A percentile compares a stretch with the other conserved stretches of the same genome.
These are phyloP conservation scores for Lasaia peninsularis DNA, from an alignment of 1,140 invertebrate genomes.

Conservation along the genomic window DNA sequence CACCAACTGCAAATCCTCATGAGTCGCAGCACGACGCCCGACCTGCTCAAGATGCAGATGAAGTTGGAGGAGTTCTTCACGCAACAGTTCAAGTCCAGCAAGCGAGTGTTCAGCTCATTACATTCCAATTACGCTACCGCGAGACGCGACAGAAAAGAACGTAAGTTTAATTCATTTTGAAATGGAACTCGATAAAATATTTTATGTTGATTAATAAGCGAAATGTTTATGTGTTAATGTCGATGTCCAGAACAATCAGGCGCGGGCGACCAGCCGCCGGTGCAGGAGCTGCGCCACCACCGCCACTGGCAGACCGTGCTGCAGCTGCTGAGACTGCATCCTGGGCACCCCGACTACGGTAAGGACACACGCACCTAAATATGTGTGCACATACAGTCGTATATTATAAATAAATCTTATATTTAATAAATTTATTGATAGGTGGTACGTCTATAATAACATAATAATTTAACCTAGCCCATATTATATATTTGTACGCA, in stretches of 20 bases:
- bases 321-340: slow-evolving; percentile 73
- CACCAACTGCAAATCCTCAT: slow-evolving; percentile 97
- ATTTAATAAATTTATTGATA: too few species aligned
- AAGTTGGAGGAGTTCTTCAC: slow-evolving; percentile 98
- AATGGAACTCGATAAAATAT: too few species aligned
- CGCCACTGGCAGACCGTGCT: slow-evolving; percentile 94
- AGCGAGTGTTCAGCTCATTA: slow-evolving; percentile 90
- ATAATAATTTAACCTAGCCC: too few species aligned
- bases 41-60: slow-evolving; percentile 96
- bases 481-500: slow-evolving; percentile 31
- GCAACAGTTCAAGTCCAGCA: slow-evolving; percentile 95
- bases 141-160: slow-evolving; percentile 42
- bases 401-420: too few species aligned
- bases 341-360: slow-evolving; percentile 62
- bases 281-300: slow-evolving; percentile 86
- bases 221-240: neutral
- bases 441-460: too few species aligned
- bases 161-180: slow-evolving; percentile 73
- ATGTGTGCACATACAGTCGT: neutral
- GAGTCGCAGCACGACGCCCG: slow-evolving; percentile 96
- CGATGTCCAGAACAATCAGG: slow-evolving; percentile 80
- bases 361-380: slow-evolving; percentile 23
- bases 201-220: too few species aligned
- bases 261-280: slow-evolving; percentile 79
- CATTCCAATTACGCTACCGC: slow-evolving; percentile 67